phyloP scores from a whole-genome alignment of 2,113 vertebrate genomes.

The Synodontis membranacea region DNA sequence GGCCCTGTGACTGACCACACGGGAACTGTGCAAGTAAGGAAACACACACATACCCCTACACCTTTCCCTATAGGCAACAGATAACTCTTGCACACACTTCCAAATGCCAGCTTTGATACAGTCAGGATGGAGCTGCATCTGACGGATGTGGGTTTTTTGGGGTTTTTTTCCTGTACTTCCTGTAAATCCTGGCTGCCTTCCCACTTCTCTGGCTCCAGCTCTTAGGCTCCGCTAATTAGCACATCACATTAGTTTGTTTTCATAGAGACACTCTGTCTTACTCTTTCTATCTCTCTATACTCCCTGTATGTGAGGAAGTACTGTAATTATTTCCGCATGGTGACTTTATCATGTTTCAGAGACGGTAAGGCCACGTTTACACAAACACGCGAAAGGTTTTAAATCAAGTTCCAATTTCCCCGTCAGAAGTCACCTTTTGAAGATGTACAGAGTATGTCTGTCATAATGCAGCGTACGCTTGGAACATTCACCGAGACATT shows the following conservation, averaged over 20 bases:
- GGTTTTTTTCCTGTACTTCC: neutral
- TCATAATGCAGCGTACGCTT: neutral
- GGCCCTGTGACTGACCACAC: conserved; percentile 88
- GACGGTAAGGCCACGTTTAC: conserved; percentile 31
- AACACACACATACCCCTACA: neutral
- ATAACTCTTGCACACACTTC: neutral
- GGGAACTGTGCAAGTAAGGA: conserved; percentile 80
- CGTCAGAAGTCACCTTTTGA: neutral
- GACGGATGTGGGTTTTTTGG: neutral
- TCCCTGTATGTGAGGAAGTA: conserved; percentile 37
- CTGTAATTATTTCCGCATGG: conserved; percentile 52
- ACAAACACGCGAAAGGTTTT: conserved; percentile 5
- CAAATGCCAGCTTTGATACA: neutral
- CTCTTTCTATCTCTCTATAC: neutral
- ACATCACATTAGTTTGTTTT: conserved; percentile 50
- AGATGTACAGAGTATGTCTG: neutral
- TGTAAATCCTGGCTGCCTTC: neutral
- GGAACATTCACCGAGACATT: neutral
- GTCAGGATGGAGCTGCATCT: neutral
- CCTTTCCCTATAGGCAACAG: neutral
- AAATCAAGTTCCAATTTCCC: neutral
- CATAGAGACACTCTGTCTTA: conserved; percentile 10
- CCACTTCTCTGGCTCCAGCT: conserved; percentile 4
- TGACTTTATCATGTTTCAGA: conserved; percentile 43
- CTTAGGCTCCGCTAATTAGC: conserved; percentile 38